These are phyloP conservation scores for Silurus meridionalis DNA, from an alignment of 2,113 vertebrate species.

Conservation along the genomic window DNA sequence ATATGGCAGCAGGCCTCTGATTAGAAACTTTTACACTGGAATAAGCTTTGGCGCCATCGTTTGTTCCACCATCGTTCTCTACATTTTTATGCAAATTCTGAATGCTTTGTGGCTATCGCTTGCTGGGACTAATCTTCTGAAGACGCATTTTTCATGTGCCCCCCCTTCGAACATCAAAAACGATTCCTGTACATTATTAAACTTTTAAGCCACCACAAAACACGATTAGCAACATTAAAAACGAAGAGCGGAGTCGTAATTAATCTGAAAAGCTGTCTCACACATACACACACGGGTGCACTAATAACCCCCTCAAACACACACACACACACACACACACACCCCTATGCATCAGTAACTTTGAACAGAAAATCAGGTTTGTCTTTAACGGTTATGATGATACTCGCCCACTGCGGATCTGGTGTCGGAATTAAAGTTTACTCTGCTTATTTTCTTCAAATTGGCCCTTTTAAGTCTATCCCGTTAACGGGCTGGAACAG, in stretches of 20 bases:
- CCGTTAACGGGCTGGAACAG: constrained; percentile 73
- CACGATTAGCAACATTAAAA: constrained; percentile 65
- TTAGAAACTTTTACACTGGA: background rate
- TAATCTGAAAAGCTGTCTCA: constrained; percentile 57
- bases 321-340: constrained; percentile 26
- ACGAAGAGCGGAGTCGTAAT: constrained; percentile 63
- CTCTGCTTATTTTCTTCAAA: constrained; percentile 64
- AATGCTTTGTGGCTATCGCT: background rate
- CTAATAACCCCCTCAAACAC: constrained; percentile 32
- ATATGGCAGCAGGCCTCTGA: background rate
- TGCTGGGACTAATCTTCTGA: constrained; percentile 20
- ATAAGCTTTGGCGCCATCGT: background rate
- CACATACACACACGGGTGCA: constrained; percentile 32
- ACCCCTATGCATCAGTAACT: constrained; percentile 39
- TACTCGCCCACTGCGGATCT: constrained; percentile 53
- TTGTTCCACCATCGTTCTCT: background rate
- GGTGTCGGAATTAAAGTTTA: constrained; percentile 72
- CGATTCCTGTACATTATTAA: constrained; percentile 73
- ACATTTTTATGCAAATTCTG: background rate
- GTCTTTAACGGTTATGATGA: constrained; percentile 32
- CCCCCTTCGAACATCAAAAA: constrained; percentile 65
- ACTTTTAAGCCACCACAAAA: constrained; percentile 76
- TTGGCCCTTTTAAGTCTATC: constrained; percentile 69
- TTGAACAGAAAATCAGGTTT: constrained; percentile 53
- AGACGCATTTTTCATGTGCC: constrained; percentile 4